Conservation (phyloP, 2,797 vertebrate genomes). For the Streptopelia turtur region DNA sequence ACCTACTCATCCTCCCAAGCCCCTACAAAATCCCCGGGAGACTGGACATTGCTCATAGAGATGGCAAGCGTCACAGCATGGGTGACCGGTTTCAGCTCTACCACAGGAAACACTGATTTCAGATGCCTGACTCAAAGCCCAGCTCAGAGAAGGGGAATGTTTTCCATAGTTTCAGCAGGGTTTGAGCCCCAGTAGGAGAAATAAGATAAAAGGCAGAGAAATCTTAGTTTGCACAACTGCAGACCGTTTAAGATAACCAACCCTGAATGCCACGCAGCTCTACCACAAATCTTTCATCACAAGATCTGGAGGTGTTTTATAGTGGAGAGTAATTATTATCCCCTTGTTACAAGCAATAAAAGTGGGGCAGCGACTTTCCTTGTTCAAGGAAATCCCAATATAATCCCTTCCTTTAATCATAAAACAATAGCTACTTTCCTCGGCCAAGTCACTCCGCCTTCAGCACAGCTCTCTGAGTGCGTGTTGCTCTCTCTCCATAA, state of each 20-base stretch:
- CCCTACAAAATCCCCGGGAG: rapidly evolving
- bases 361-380: slow-evolving; percentile 45
- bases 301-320: slow-evolving; percentile 33
- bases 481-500: background rate
- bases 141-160: background rate
- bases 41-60: rapidly evolving
- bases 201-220: background rate
- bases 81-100: background rate
- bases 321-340: slow-evolving; percentile 41
- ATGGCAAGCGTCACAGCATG: rapidly evolving
- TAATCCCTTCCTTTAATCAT: slow-evolving; percentile 63
- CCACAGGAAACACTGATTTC: background rate
- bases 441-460: slow-evolving; percentile 1
- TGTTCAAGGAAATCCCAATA: slow-evolving; percentile 63
- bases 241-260: background rate
- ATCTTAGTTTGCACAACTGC: background rate
- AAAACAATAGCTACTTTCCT: slow-evolving; percentile 63
- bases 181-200: background rate
- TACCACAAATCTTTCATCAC: slow-evolving; percentile 4
- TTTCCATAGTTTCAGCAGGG: background rate
- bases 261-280: background rate
- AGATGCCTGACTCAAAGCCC: background rate
- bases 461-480: background rate
- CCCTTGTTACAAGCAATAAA: slow-evolving; percentile 53
- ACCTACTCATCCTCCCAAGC: background rate